Evolutionary conservation across 2,113 vertebrate species (phyloP), one percentile per base, ranked within the genome.

Genomic region (Pseudonaja textilis): DNA sequence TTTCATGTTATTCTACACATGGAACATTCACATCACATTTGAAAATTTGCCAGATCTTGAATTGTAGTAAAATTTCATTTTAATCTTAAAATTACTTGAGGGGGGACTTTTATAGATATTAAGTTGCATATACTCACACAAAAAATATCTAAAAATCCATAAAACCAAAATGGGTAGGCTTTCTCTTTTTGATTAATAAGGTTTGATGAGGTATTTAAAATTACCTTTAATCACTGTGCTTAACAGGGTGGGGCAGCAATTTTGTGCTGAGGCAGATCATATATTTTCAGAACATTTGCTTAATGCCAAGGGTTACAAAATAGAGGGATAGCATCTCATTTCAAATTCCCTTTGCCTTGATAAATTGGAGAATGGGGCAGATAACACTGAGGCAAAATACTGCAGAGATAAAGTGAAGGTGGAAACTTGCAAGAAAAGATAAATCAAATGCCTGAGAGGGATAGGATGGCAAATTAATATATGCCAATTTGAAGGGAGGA

Each of bases 171-270:
- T 57, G 94, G 94, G 89, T 57, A 88, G 90, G 92, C 85, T 94
- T 90, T 85, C 93, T 89, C 95, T 85, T 55, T 64, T 69, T 54
- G 92, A 87, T 90, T 93, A 94, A 94, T 91, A 96, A 59, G 90
- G 88, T 89, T 90, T 91, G 90, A 96, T 91, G 85, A 94, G 96
- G 93, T 95, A 52, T 91, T 95, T 93, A 95, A 93, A 57, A 89
- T 88, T 96, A 91, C 55, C 87, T 94, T 92, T 92, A 92, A 92
- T 92, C 88, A 59, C 54, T 5, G 42, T 59, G 69, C 88, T 89
- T 92, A 89, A 85, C 92, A 50, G 92, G 92, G 92, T 74, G 92
- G 92, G 88, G 91, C 87, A 2, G 87, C 23, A 39, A 16, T 92
- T 92, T 92, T 81, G 64, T 81, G 87, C 91, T 92, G 87, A 81